Conservation (phyloP, 2,113 vertebrate species). For the Trichomycterus rosablanca region DNA sequence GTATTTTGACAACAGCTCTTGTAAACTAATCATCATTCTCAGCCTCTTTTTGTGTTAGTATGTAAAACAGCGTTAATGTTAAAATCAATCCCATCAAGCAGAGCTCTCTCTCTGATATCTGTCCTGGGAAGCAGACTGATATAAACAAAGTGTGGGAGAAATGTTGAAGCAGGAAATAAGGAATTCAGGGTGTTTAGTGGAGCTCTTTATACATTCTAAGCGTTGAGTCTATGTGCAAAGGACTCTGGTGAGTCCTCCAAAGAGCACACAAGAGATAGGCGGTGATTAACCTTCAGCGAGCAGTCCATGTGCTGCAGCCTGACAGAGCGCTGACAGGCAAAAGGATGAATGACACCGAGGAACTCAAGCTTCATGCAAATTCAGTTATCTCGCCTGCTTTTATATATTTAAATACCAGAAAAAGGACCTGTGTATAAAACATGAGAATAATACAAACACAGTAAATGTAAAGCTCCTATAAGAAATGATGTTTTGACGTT, state of each 20-base stretch:
- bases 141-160: background rate
- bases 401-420: conserved; percentile 1
- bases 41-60: too few species aligned
- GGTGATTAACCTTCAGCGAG: conserved; percentile 63
- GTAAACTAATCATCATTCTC: too few species aligned
- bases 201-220: conserved; percentile 51
- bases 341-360: conserved; percentile 38
- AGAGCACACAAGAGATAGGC: conserved; percentile 52
- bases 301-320: conserved; percentile 39
- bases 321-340: conserved; percentile 42
- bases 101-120: conserved; percentile 17
- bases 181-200: conserved; percentile 31
- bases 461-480: too few species aligned
- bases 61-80: too few species aligned
- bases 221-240: conserved; percentile 23
- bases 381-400: conserved; percentile 1
- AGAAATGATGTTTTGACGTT: too few species aligned
- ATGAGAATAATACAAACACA: too few species aligned
- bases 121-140: background rate
- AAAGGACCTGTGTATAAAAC: background rate
- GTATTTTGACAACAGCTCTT: too few species aligned
- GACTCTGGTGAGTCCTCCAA: conserved; percentile 36
- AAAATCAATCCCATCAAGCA: too few species aligned
- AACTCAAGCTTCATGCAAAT: conserved; percentile 31
- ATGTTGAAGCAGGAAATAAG: conserved; percentile 5